Percentiles rank a stretch among this genome's conserved stretches.
These are phyloP conservation scores for Drosophila diplacantha DNA, from an alignment of 2,888 invertebrate species.

Conservation along the genomic window DNA sequence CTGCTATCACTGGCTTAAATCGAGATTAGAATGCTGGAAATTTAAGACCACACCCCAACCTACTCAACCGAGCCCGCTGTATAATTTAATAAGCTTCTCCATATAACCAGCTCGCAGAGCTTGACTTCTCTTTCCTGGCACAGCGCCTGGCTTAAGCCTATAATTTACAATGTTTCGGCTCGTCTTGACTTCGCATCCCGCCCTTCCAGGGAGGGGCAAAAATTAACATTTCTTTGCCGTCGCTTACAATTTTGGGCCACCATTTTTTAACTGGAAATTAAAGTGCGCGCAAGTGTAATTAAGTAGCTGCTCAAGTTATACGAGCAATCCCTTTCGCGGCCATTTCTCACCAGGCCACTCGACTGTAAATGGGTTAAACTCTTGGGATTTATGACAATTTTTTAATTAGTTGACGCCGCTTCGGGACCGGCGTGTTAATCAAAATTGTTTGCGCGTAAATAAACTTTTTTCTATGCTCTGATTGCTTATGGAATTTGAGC, in stretches of 20 bases:
- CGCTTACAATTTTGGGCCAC: constrained; percentile 30
- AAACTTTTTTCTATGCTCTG: constrained; percentile 11
- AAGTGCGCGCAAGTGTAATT: constrained; percentile 73
- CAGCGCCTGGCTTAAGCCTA: constrained; percentile 58
- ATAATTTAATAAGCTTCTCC: constrained; percentile 68
- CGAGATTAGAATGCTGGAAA: constrained; percentile 59
- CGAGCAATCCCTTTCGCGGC: constrained; percentile 48
- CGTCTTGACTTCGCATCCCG: constrained; percentile 61
- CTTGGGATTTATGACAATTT: constrained; percentile 66
- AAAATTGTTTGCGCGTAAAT: constrained; percentile 34
- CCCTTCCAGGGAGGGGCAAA: background rate
- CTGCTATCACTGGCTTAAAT: constrained; percentile 48
- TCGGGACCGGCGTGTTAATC: constrained; percentile 20
- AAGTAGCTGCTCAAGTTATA: constrained; percentile 65
- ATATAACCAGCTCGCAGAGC: constrained; percentile 45
- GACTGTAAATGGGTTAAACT: constrained; percentile 67
- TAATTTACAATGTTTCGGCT: constrained; percentile 69
- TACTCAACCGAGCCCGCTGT: constrained; percentile 2
- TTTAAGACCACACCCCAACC: constrained; percentile 32
- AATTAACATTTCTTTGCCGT: constrained; percentile 43
- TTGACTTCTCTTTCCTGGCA: constrained; percentile 12
- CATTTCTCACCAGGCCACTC: constrained; percentile 60
- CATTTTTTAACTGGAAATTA: constrained; percentile 58
- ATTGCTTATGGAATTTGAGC: constrained; percentile 3
- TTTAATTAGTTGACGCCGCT: constrained; percentile 57